Evolutionary conservation across 1,140 invertebrate genomes (phyloP).

Genomic region (Drosophila athabasca): DNA sequence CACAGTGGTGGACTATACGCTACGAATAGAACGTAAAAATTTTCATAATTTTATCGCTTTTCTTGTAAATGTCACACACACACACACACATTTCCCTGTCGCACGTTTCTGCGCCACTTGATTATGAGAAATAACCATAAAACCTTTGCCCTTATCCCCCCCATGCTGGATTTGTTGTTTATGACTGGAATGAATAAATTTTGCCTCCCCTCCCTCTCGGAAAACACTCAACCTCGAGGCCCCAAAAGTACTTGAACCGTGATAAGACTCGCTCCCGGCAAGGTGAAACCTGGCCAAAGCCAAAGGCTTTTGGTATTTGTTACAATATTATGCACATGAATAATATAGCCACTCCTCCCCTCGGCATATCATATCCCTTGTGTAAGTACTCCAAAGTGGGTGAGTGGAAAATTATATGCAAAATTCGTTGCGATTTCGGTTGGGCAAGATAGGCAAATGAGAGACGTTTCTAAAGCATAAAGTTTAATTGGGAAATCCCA

Average conservation of each 20-base stretch:
- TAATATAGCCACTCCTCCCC: conserved; percentile 25
- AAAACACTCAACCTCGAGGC: conserved; percentile 11
- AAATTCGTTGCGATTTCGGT: background rate
- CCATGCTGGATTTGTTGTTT: conserved; percentile 41
- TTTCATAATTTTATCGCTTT: conserved; percentile 81
- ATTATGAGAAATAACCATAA: conserved; percentile 73
- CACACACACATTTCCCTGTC: conserved; percentile 40
- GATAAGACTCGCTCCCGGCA: conserved; percentile 20
- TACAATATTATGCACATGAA: conserved; percentile 41
- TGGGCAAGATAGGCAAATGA: no score
- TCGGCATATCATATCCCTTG: conserved; percentile 26
- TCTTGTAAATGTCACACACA: conserved; percentile 64
- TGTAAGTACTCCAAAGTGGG: background rate
- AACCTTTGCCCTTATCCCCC: conserved; percentile 32
- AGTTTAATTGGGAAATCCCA: background rate
- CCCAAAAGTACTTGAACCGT: conserved; percentile 18
- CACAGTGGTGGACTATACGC: no score
- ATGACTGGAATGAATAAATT: conserved; percentile 81
- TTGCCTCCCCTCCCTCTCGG: conserved; percentile 5
- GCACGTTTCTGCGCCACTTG: conserved; percentile 62
- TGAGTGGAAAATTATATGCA: conserved; percentile 11
- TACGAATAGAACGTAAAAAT: conserved; percentile 44
- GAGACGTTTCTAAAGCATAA: no score
- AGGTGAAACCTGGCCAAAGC: conserved; percentile 25
- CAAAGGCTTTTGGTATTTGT: conserved; percentile 13